These are phyloP conservation scores for Hafferia zeledoni DNA, from an alignment of 2,797 vertebrate genomes.

Conservation along the genomic window DNA sequence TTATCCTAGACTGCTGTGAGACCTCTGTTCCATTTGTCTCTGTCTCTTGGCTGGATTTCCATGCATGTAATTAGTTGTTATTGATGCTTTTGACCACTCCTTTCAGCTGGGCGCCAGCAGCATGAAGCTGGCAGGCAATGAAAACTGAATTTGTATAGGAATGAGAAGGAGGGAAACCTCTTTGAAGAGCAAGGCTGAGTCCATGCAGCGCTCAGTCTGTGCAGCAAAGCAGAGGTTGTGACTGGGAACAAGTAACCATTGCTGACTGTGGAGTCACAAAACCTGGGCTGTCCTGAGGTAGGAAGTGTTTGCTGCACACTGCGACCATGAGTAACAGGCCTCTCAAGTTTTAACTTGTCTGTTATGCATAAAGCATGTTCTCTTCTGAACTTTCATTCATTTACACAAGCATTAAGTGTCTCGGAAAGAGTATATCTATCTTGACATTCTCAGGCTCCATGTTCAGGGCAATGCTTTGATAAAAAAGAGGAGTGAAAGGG, in stretches of 20 bases:
- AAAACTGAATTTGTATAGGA: neutral
- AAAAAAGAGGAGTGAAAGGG: neutral
- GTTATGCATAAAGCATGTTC: neutral
- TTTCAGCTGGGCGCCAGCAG: neutral
- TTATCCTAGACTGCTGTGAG: neutral
- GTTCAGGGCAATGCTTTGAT: neutral
- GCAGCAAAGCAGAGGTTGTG: neutral
- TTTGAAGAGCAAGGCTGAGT: neutral
- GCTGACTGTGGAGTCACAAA: neutral
- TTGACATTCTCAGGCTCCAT: neutral
- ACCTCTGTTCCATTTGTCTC: neutral
- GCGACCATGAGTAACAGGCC: fast-evolving
- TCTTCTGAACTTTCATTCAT: neutral
- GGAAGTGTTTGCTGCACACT: neutral
- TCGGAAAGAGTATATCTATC: neutral
- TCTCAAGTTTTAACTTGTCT: neutral
- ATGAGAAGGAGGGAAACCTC: neutral
- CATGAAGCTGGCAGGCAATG: neutral
- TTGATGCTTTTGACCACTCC: neutral
- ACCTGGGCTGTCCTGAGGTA: neutral
- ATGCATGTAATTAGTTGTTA: neutral
- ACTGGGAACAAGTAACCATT: neutral
- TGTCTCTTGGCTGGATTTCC: neutral
- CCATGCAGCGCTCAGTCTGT: fast-evolving
- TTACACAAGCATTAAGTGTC: neutral